Evolutionary conservation across 37 sponge, comb jelly and placozoan genomes (phyloP).

Genomic region (Axinella damicornis): DNA sequence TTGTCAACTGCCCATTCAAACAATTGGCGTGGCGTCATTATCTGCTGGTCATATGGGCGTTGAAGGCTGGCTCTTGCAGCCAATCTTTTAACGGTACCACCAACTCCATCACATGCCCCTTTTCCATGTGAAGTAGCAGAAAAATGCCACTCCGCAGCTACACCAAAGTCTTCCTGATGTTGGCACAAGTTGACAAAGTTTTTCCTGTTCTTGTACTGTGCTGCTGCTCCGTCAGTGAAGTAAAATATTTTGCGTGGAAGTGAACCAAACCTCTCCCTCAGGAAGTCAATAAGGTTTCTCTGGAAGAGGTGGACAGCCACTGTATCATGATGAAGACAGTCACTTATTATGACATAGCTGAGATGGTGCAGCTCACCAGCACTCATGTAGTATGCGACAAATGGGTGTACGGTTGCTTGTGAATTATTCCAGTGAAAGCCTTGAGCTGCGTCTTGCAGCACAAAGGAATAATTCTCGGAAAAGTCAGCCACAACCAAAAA

Average conservation of each 20-base stretch:
- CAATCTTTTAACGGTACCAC: conserved; percentile 62
- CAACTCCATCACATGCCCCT: conserved; percentile 72
- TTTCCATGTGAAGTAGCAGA: conserved; percentile 73
- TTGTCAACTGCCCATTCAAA: conserved; percentile 70
- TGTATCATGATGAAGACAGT: too few species aligned
- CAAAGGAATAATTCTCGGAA: conserved; percentile 59
- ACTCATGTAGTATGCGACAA: too few species aligned
- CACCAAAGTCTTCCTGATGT: conserved; percentile 65
- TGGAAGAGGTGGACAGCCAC: too few species aligned
- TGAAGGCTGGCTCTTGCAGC: too few species aligned
- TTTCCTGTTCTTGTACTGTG: conserved; percentile 71
- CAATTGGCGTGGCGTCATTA: conserved; percentile 64
- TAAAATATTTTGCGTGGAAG: too few species aligned
- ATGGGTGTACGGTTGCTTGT: too few species aligned
- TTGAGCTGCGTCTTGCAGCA: too few species aligned
- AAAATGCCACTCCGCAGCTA: too few species aligned
- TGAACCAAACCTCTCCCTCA: too few species aligned
- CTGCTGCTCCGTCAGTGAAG: conserved; percentile 65
- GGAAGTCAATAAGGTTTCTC: too few species aligned
- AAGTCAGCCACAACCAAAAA: conserved; percentile 51
- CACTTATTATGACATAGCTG: too few species aligned
- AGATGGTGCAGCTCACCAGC: too few species aligned
- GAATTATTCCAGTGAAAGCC: conserved; percentile 68
- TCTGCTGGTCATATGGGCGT: conserved; percentile 59
- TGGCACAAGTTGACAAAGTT: conserved; percentile 57